A percentile compares a stretch with the other conserved stretches of the same genome.
Conservation (phyloP, 1,140 invertebrate genomes). For the Planococcus citri region DNA sequence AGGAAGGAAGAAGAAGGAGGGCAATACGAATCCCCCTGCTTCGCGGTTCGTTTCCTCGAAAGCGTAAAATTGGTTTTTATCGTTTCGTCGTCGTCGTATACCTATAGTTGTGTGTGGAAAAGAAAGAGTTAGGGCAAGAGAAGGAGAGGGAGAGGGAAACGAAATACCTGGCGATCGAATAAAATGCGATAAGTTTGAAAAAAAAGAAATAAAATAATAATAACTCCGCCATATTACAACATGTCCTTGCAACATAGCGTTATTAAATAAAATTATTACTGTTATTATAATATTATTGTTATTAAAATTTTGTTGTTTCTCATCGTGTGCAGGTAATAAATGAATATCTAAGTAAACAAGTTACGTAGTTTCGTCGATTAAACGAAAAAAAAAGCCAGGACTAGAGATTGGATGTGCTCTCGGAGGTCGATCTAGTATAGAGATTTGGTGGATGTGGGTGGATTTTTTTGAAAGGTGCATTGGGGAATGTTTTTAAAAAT, state of each 20-base stretch:
- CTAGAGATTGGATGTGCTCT: not conserved
- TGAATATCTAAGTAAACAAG: slow-evolving; percentile 16
- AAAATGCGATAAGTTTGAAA: slow-evolving; percentile 13
- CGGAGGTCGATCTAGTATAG: no score
- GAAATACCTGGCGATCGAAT: not conserved
- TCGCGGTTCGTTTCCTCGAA: no score
- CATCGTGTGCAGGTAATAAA: slow-evolving; percentile 20
- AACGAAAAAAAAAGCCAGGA: not conserved
- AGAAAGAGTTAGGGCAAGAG: not conserved
- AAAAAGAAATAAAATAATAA: slow-evolving; percentile 20
- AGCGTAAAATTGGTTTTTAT: slow-evolving; percentile 3
- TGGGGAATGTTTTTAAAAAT: no score
- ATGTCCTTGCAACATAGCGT: slow-evolving; percentile 12
- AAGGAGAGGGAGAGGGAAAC: not conserved
- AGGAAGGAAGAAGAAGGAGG: no score
- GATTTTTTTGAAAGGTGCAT: no score
- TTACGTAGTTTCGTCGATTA: slow-evolving; percentile 13
- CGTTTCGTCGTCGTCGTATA: no score
- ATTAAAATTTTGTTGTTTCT: slow-evolving; percentile 17
- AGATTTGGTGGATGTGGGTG: no score
- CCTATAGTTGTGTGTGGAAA: no score
- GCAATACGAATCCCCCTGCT: no score
- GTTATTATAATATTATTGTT: slow-evolving; percentile 21
- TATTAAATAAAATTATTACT: slow-evolving; percentile 21
- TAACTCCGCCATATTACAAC: slow-evolving; percentile 14